phyloP scores from a whole-genome alignment of 2,888 invertebrate species.

The Leptinotarsa rubiginosa region DNA sequence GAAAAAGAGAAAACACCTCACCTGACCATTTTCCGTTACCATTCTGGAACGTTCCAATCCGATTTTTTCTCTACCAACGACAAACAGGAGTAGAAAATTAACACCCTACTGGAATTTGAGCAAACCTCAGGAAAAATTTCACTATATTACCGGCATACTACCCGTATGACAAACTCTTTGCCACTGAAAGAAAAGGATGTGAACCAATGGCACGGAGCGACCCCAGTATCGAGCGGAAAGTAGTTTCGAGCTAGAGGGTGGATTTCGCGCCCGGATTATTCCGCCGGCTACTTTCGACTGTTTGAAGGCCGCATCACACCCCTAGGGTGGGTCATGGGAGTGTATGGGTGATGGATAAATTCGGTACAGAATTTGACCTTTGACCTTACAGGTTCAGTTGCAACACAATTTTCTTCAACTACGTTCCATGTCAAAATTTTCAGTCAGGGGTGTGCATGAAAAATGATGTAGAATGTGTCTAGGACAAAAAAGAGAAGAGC shows the following conservation, averaged over 20 bases:
- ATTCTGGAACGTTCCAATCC: slow-evolving; percentile 52
- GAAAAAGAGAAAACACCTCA: slow-evolving; percentile 44
- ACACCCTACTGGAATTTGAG: slow-evolving; percentile 43
- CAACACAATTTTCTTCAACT: neutral
- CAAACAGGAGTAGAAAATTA: slow-evolving; percentile 26
- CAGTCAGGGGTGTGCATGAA: too few relatives aligned
- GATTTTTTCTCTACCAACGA: slow-evolving; percentile 32
- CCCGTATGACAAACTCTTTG: slow-evolving; percentile 56
- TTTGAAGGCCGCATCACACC: slow-evolving; percentile 10
- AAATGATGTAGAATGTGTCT: too few relatives aligned
- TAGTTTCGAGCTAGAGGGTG: slow-evolving; percentile 54
- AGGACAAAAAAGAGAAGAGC: too few relatives aligned
- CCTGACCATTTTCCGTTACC: slow-evolving; percentile 66
- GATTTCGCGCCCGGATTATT: slow-evolving; percentile 28
- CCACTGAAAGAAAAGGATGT: slow-evolving; percentile 53
- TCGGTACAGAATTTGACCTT: slow-evolving; percentile 29
- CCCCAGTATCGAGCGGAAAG: slow-evolving; percentile 65
- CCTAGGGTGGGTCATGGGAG: neutral
- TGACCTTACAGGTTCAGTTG: neutral
- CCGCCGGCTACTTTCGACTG: slow-evolving; percentile 11
- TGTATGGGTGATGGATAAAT: slow-evolving; percentile 15
- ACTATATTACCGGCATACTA: slow-evolving; percentile 58
- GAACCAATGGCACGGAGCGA: slow-evolving; percentile 61
- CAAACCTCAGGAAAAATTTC: slow-evolving; percentile 50
- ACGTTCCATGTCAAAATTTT: too few relatives aligned